Conservation (phyloP, 2,113 vertebrate genomes). For the Oryctolagus cuniculus region mOryCun1.1 NC_091439.1:83639501-83640000, state of each 20-base stretch:
- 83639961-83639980: conserved; percentile 1
- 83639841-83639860: conserved; percentile 1
- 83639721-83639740: conserved; percentile 69
- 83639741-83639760: conserved; percentile 62
- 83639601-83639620: not conserved
- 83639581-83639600: not conserved
- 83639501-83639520: not conserved
- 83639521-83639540: not conserved
- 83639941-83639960: not conserved
- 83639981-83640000: conserved; percentile 31
- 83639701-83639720: conserved; percentile 38
- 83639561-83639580: not conserved
- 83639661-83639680: not conserved
- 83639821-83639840: conserved; percentile 76
- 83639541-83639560: not conserved
- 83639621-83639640: not conserved
- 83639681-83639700: conserved; percentile 40
- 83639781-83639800: conserved; percentile 71
- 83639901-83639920: conserved; percentile 24
- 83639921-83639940: conserved; percentile 30
- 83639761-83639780: conserved; percentile 67
- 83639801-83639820: conserved; percentile 69
- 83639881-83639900: conserved; percentile 64
- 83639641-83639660: not conserved
- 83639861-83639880: conserved; percentile 31